Conservation (phyloP, 2,888 invertebrate genomes). For the Salticus scenicus region DNA sequence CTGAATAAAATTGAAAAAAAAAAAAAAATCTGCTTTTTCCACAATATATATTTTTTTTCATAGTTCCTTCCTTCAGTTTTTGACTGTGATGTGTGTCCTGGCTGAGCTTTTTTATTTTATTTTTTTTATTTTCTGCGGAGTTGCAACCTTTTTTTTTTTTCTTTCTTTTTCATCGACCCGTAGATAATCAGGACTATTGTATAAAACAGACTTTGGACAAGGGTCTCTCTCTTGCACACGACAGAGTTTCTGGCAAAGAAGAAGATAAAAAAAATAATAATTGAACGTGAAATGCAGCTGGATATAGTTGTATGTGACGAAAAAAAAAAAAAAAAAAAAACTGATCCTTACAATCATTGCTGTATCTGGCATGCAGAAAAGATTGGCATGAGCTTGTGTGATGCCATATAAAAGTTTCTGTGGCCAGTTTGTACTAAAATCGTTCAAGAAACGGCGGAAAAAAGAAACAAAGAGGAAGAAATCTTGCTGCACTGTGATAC, state of each 20-base stretch:
- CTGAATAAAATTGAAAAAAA: too few species aligned
- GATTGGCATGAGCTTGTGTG: constrained; percentile 31
- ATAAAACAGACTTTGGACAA: background rate
- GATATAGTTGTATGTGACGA: background rate
- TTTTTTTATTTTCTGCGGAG: constrained; percentile 32
- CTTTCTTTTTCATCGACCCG: constrained; percentile 49
- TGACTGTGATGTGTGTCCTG: constrained; percentile 58
- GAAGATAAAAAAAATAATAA: background rate
- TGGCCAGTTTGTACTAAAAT: constrained; percentile 20
- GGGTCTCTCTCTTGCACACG: background rate
- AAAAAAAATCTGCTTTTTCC: constrained; percentile 33
- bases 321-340: too few species aligned
- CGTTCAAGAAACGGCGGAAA: constrained; percentile 15
- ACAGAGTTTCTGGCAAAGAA: background rate
- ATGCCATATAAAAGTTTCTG: constrained; percentile 14
- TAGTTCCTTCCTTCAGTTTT: constrained; percentile 50
- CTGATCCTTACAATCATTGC: constrained; percentile 17
- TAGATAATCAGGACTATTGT: constrained; percentile 45
- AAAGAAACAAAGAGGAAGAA: constrained; percentile 26
- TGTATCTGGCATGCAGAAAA: constrained; percentile 19
- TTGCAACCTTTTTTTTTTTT: constrained; percentile 41
- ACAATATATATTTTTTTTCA: constrained; percentile 28
- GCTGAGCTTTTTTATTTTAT: too few species aligned
- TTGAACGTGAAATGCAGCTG: constrained; percentile 9
- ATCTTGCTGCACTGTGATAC: constrained; percentile 70